These are phyloP conservation scores for Athetis lepigone DNA, from an alignment of 2,888 invertebrate genomes.

Conservation along the genomic window DNA sequence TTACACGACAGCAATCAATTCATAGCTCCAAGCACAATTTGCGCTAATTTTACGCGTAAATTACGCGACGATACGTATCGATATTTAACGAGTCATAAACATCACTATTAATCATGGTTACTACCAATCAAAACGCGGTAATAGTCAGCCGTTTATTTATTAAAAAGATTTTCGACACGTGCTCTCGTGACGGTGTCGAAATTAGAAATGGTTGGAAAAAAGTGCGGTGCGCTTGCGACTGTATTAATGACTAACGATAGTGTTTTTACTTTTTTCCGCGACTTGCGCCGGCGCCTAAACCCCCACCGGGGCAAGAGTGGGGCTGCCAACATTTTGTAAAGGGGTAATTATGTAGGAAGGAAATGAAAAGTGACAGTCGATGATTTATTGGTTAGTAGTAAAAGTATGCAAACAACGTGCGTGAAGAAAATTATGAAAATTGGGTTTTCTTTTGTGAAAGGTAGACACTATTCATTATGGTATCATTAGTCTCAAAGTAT, in stretches of 20 bases:
- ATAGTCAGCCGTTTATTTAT: constrained; percentile 60
- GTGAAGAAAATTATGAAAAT: constrained; percentile 33
- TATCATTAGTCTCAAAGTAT: neutral
- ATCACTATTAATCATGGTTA: constrained; percentile 68
- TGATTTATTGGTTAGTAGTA: constrained; percentile 42
- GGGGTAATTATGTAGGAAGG: constrained; percentile 53
- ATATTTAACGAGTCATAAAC: constrained; percentile 63
- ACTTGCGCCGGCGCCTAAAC: constrained; percentile 79
- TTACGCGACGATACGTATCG: constrained; percentile 59
- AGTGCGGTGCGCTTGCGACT: constrained; percentile 75
- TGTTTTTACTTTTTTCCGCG: constrained; percentile 88
- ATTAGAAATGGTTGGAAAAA: constrained; percentile 87
- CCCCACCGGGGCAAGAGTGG: constrained; percentile 86
- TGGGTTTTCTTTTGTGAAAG: constrained; percentile 45
- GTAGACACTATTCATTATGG: neutral
- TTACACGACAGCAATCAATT: constrained; percentile 60
- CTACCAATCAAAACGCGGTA: constrained; percentile 62
- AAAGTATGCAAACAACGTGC: constrained; percentile 32
- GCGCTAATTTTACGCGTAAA: constrained; percentile 51
- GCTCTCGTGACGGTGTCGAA: constrained; percentile 75
- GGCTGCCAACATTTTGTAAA: constrained; percentile 75
- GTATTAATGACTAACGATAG: constrained; percentile 85
- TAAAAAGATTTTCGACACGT: constrained; percentile 69
- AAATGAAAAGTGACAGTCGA: constrained; percentile 41
- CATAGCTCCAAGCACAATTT: constrained; percentile 58